A percentile compares a stretch with the other conserved stretches of the same genome.
phyloP scores from a whole-genome alignment of 2,113 vertebrate species.

The Plecotus auritus region DNA sequence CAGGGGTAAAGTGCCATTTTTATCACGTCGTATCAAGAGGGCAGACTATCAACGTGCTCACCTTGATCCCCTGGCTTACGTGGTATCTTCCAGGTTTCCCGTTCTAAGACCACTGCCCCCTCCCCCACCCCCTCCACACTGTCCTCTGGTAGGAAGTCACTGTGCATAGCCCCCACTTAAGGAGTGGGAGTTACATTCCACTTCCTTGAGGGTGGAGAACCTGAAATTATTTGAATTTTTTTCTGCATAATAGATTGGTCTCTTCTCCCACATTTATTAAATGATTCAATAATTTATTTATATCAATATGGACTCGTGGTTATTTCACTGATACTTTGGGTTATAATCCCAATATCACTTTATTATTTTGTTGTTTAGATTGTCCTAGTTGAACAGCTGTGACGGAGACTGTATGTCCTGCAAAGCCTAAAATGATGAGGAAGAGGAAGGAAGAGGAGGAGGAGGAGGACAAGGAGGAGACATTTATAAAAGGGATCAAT shows the following conservation, averaged over 20 bases:
- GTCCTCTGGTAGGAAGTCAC: neutral
- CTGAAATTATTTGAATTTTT: neutral
- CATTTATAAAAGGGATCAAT: neutral
- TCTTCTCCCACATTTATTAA: neutral
- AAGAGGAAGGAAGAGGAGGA: rapidly evolving
- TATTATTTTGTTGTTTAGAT: neutral
- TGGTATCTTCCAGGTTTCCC: rapidly evolving
- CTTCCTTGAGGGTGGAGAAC: neutral
- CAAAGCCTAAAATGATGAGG: neutral
- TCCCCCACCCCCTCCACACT: neutral
- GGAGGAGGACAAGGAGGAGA: too few species aligned
- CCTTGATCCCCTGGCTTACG: neutral
- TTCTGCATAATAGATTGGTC: neutral
- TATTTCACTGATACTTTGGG: neutral
- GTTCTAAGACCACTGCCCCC: neutral
- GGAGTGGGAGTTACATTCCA: neutral
- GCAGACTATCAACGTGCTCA: neutral
- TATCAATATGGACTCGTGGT: neutral
- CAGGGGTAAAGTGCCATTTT: neutral
- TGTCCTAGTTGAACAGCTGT: neutral
- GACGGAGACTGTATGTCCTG: neutral
- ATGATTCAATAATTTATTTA: neutral
- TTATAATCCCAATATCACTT: neutral
- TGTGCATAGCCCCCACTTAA: too few species aligned
- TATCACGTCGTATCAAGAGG: rapidly evolving